Evolutionary conservation across 2,888 invertebrate species (phyloP).

Genomic region (Gryllus longicercus): DNA sequence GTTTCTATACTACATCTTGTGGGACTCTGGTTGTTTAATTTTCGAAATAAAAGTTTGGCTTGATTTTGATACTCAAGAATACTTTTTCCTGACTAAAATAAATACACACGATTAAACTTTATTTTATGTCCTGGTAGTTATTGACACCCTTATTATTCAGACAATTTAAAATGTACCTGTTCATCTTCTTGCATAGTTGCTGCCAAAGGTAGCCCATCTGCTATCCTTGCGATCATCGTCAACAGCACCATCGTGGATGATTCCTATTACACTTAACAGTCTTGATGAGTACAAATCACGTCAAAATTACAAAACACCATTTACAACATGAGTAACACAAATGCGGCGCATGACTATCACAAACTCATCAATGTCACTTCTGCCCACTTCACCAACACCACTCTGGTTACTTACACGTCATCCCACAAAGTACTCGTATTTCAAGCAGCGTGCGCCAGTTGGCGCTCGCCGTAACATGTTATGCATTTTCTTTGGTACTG

Average conservation of each 20-base stretch:
- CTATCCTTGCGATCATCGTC: constrained; percentile 95
- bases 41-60: constrained; percentile 96
- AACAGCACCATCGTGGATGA: constrained; percentile 79
- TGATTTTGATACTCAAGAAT: constrained; percentile 98
- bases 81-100: constrained; percentile 78
- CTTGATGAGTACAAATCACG: neutral
- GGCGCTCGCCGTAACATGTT: neutral
- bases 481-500: neutral
- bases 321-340: neutral
- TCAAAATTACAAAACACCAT: neutral
- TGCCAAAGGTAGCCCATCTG: constrained; percentile 91
- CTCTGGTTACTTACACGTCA: neutral
- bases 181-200: constrained; percentile 98
- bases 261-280: neutral
- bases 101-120: neutral
- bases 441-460: neutral
- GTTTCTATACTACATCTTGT: constrained; percentile 93
- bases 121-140: too few relatives aligned
- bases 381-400: neutral
- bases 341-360: neutral
- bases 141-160: too few relatives aligned
- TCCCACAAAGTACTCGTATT: neutral
- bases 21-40: constrained; percentile 87
- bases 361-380: neutral
- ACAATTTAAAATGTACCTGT: constrained; percentile 60